phyloP scores from a whole-genome alignment of 2,888 invertebrate species.

The Pollenia angustigena region DNA sequence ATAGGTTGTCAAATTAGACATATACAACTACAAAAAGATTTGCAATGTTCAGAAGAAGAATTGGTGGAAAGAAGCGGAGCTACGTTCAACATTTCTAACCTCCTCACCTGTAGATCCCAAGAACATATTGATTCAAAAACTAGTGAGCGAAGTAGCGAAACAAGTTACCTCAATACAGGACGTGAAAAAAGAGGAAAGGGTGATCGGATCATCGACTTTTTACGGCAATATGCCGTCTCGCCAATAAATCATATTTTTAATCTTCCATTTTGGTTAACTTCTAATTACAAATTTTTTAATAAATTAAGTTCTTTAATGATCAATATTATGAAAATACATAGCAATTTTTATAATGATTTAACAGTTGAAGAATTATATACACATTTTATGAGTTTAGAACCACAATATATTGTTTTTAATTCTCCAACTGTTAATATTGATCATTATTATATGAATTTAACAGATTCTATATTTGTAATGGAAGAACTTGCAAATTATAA shows the following conservation, averaged over 20 bases:
- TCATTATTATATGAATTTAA: constrained; percentile 30
- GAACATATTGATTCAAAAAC: not conserved
- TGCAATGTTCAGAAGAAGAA: constrained; percentile 27
- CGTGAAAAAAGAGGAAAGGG: constrained; percentile 49
- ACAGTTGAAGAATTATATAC: constrained; percentile 46
- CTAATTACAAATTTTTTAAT: constrained; percentile 55
- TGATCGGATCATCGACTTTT: constrained; percentile 27
- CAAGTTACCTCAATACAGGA: not conserved
- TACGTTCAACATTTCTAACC: constrained; percentile 39
- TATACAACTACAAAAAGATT: constrained; percentile 49
- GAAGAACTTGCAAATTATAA: constrained; percentile 23
- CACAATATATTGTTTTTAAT: constrained; percentile 50
- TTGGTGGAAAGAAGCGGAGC: constrained; percentile 63
- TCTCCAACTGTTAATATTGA: constrained; percentile 11
- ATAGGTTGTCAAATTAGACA: constrained; percentile 13
- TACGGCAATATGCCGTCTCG: constrained; percentile 21
- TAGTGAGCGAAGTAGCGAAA: constrained; percentile 1
- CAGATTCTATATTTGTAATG: constrained; percentile 12
- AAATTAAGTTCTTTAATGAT: constrained; percentile 38
- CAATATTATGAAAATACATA: constrained; percentile 46
- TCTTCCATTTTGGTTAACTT: constrained; percentile 19
- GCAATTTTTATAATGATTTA: constrained; percentile 47
- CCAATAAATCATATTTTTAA: constrained; percentile 11
- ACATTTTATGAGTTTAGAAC: constrained; percentile 26
- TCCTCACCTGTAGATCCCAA: constrained; percentile 33